Evolutionary conservation across 1,140 invertebrate genomes (phyloP), one percentile per base, ranked within the genome.

Genomic region (Papilio polytes): DNA sequence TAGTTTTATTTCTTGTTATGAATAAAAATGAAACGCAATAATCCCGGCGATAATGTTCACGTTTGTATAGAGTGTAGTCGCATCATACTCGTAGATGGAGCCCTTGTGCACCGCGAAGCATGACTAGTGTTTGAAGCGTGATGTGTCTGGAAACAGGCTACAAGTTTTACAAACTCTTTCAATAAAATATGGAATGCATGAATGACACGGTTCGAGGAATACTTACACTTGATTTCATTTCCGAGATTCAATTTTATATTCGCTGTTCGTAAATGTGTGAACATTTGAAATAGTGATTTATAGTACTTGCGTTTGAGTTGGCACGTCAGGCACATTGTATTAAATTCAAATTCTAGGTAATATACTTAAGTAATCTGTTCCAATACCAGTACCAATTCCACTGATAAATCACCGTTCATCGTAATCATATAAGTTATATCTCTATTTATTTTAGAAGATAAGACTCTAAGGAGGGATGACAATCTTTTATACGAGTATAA

Each of bases 131-230:
- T 36, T 15, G 22, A 31, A 70, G 26, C 63, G 26, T 70, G 22
- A 36, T 26, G 59, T 22, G 26, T 70, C 63, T 70, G 63, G 63
- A 70, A 70, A 70, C 26, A 70, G 26, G 63, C 13, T 70, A 70
- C 22, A 70, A 70, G 63, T 70, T 31, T 70, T 70, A 70, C 12
- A 70, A 31, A 70, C 63, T 70, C 63, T 70, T 31, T 70, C 26
- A 70, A 70, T 70, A 70, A 70, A 70, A 70, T 70, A 70, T 15
- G 26, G 63, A 26, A 70, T 26, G 13, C 26, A 70, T 15, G 63
- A 70, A 70, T 15, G 13, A 15, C 63, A 70, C 63, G 63, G 26
- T 36, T 31, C 63, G 63, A 31, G 8, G 63, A 70, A 70, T 36
- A 31, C 63, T 70, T 70, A 26, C 63, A 70, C 22, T 70, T 70